Conservation (phyloP, 2,888 invertebrate species). For the Eilema caniola region DNA sequence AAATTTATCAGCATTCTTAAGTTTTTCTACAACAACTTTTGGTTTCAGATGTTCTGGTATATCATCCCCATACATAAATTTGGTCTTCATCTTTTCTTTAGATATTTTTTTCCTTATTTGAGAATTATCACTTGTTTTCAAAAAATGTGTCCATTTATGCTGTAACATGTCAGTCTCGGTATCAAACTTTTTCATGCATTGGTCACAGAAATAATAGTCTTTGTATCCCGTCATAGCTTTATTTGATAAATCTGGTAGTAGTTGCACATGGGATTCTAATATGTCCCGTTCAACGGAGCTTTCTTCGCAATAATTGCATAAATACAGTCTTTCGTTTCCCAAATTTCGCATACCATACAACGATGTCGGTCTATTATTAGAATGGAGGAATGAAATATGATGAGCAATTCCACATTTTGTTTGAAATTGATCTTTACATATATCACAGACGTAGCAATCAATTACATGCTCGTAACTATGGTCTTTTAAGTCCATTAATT, state of each 20-base stretch:
- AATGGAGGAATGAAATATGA: conserved; percentile 72
- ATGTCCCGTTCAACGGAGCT: conserved; percentile 65
- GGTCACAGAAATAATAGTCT: conserved; percentile 76
- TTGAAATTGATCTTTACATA: conserved; percentile 74
- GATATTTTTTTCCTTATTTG: conserved; percentile 43
- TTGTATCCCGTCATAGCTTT: conserved; percentile 70
- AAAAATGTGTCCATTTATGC: conserved; percentile 78
- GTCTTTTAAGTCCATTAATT: conserved; percentile 75
- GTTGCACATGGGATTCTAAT: conserved; percentile 64
- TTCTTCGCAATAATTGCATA: conserved; percentile 76
- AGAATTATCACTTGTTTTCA: conserved; percentile 65
- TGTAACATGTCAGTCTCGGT: conserved; percentile 73
- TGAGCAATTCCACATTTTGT: conserved; percentile 71
- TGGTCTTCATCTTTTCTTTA: conserved; percentile 44
- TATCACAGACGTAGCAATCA: conserved; percentile 67
- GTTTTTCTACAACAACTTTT: conserved; percentile 59
- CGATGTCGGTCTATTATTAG: conserved; percentile 57
- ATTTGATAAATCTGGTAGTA: conserved; percentile 70
- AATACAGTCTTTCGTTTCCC: conserved; percentile 63
- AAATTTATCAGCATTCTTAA: conserved; percentile 47
- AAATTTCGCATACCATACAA: conserved; percentile 63
- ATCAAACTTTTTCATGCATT: conserved; percentile 71
- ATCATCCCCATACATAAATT: conserved; percentile 60
- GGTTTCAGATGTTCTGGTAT: conserved; percentile 68
- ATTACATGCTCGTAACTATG: conserved; percentile 71